Conservation (phyloP, 1,140 invertebrate genomes). For the Hylaeus anthracinus region DNA sequence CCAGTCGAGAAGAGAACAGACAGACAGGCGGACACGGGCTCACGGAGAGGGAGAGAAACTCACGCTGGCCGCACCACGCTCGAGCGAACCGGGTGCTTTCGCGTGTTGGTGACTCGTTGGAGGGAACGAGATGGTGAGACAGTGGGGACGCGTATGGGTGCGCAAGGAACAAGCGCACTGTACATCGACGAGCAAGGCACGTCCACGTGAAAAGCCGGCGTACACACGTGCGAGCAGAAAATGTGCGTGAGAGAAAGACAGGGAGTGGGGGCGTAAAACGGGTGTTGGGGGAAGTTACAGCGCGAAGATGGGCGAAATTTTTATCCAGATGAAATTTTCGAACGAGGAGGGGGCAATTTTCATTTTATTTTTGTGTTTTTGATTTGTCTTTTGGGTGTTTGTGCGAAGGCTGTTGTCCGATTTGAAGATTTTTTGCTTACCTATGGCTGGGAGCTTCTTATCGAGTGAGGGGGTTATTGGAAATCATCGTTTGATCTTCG, state of each 20-base stretch:
- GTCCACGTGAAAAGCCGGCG: slow-evolving; percentile 4
- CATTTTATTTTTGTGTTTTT: too few species aligned
- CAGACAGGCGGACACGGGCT: neutral
- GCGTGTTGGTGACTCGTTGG: too few species aligned
- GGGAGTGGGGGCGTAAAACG: neutral
- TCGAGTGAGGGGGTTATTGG: too few species aligned
- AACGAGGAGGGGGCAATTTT: too few species aligned
- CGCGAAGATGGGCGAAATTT: too few species aligned
- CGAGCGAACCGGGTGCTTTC: neutral
- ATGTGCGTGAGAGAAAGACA: slow-evolving; percentile 34
- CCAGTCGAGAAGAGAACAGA: slow-evolving; percentile 17
- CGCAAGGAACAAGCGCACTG: neutral
- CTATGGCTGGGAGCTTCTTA: too few species aligned
- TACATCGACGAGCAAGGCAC: neutral
- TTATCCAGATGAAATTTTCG: too few species aligned
- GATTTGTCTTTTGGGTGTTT: too few species aligned
- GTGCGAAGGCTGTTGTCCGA: too few species aligned
- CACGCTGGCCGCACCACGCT: neutral
- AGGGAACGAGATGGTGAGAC: slow-evolving; percentile 2
- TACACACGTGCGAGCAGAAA: slow-evolving; percentile 24
- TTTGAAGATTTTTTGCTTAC: too few species aligned
- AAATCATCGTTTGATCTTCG: too few species aligned
- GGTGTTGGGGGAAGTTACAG: neutral
- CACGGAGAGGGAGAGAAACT: slow-evolving; percentile 36
- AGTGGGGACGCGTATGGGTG: neutral